Base-by-base conservation (phyloP, 2,113 vertebrate species). In the Anhinga anhinga region DNA sequence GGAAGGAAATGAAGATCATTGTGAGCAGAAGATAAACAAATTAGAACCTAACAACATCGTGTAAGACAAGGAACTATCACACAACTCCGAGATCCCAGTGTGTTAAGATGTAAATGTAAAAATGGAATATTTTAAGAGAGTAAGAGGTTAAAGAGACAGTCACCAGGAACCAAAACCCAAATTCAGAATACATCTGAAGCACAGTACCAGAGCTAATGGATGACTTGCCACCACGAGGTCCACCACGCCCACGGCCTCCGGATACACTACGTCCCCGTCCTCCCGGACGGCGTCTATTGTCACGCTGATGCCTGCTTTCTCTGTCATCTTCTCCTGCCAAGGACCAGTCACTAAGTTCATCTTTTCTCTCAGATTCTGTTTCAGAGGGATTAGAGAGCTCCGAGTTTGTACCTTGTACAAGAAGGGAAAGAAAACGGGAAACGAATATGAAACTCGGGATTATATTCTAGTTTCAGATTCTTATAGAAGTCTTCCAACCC, bases 311-410 rank as follows among this genome's bases (percentile, higher is more conserved):
- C 36, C 99, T 98, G 36, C 95, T 95, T 45, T 98, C 99, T 80
- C 98, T 98, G 67, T 99, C 99, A 88, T 99, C 99, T 89, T 99
- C 99, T 94, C 98, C 99, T 45, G 99, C 99, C 97, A 99, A 96
- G 53, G 99, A 99, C 99, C 99, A 99, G 97, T 99, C 99, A 83
- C 99, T 99, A 96, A 99, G 98, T 98, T 99, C 99, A 40, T 99
- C 99, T 97, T 98, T 99, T 58, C 99, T 98, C 96, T 99, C 99
- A 22, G 99, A 99, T 88, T 99, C 99, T 4, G 99, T 99, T 98
- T 99, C 99, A 25, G 99, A 99, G 61, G 99, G 98, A 55, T 99
- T 99, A 79, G 99, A 99, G 94, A 99, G 99, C 98, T 99, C 99
- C 11, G 99, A 99, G 97, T 99, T 99, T 94, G 99, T 99, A 98